A percentile compares a stretch with the other conserved stretches of the same genome.
These are phyloP conservation scores for Phyllostomus hastatus DNA, from an alignment of 2,113 vertebrate genomes.

Conservation along the genomic window DNA sequence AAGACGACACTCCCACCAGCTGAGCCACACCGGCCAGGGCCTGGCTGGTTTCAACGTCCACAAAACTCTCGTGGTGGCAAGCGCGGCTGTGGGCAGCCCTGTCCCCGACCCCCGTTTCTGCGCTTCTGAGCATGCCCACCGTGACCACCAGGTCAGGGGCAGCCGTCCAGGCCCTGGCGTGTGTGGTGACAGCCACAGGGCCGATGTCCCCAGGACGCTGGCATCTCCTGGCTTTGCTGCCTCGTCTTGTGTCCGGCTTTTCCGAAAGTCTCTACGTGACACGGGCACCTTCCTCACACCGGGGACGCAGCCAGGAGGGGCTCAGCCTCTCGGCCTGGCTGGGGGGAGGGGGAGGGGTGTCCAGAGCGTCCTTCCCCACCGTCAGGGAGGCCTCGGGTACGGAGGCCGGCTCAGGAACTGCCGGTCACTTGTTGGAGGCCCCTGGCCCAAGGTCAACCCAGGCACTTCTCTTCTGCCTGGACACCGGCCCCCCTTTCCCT, in stretches of 20 bases:
- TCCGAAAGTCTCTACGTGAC: neutral
- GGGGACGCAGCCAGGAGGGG: neutral
- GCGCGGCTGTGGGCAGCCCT: rapidly evolving
- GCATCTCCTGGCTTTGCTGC: neutral
- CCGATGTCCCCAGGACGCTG: neutral
- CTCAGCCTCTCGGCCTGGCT: neutral
- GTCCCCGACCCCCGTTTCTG: rapidly evolving
- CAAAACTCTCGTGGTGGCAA: too few species aligned
- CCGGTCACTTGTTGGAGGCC: neutral
- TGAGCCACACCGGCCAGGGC: too few species aligned
- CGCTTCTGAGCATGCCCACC: too few species aligned
- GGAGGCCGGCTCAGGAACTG: neutral
- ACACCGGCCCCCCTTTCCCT: neutral
- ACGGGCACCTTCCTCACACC: neutral
- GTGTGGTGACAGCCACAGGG: neutral
- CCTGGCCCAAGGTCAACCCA: neutral
- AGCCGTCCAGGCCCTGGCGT: neutral
- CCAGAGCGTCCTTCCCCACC: neutral
- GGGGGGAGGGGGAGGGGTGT: too few species aligned
- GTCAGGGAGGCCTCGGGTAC: neutral
- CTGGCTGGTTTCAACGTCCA: too few species aligned
- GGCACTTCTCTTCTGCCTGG: neutral
- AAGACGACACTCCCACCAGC: too few species aligned
- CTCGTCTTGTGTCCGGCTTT: neutral
- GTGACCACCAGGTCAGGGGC: rapidly evolving